Conservation (phyloP, 1,140 invertebrate species). For the Hylaeus volcanicus region DNA sequence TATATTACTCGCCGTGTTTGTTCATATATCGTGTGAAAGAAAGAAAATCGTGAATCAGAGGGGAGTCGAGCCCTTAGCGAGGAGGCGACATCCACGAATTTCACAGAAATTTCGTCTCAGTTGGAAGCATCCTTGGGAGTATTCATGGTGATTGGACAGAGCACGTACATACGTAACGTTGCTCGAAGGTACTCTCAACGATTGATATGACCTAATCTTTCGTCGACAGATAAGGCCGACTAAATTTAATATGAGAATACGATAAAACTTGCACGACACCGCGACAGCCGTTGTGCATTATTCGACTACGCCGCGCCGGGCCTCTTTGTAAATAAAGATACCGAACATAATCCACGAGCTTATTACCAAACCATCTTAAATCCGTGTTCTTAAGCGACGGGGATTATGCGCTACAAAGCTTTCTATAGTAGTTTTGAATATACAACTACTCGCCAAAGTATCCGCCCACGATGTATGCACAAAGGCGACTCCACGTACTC, state of each 20-base stretch:
- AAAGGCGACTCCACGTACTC: too few relatives aligned
- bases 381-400: too few relatives aligned
- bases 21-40: not conserved
- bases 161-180: not conserved
- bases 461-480: too few relatives aligned
- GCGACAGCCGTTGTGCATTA: not conserved
- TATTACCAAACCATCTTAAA: too few relatives aligned
- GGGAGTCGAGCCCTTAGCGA: not conserved
- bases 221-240: slow-evolving; percentile 1
- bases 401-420: too few relatives aligned
- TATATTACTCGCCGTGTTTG: not conserved
- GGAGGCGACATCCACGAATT: not conserved
- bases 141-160: not conserved
- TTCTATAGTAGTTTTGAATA: too few relatives aligned
- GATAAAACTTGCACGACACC: slow-evolving; percentile 1
- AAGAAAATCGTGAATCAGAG: too few relatives aligned
- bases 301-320: not conserved
- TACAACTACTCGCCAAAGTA: too few relatives aligned
- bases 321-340: not conserved
- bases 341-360: not conserved
- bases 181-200: not conserved
- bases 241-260: not conserved
- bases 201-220: slow-evolving; percentile 22
- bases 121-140: not conserved
- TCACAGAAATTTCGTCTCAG: not conserved